These are phyloP conservation scores for Melieria crassipennis DNA, from an alignment of 2,888 invertebrate species.

Conservation along the genomic window DNA sequence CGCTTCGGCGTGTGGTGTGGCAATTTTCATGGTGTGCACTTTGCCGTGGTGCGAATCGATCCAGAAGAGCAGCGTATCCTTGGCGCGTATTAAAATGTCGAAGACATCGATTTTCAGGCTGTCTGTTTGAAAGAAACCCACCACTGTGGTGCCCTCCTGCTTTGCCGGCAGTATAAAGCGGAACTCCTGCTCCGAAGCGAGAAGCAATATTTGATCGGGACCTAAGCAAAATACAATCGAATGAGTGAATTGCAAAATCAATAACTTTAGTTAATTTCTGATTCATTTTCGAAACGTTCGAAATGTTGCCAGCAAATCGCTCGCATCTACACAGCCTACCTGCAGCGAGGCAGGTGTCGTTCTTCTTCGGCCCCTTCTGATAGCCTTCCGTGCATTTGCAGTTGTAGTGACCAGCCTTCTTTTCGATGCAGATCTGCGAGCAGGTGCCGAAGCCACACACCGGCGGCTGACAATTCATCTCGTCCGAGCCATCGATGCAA, in stretches of 20 bases:
- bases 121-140: conserved; percentile 74
- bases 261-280: not conserved
- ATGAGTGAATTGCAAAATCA: not conserved
- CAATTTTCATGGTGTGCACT: conserved; percentile 65
- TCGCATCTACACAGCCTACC: conserved; percentile 37
- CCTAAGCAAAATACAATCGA: conserved; percentile 41
- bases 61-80: conserved; percentile 64
- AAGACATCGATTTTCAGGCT: conserved; percentile 71
- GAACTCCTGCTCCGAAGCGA: conserved; percentile 65
- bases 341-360: conserved; percentile 70
- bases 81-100: conserved; percentile 72
- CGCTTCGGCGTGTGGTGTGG: conserved; percentile 57
- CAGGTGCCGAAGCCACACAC: conserved; percentile 80
- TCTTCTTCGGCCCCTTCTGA: conserved; percentile 66
- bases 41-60: conserved; percentile 66
- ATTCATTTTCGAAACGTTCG: too few relatives aligned
- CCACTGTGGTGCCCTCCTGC: conserved; percentile 66
- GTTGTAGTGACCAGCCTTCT: conserved; percentile 67
- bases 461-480: conserved; percentile 74
- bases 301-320: not conserved
- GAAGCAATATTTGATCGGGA: conserved; percentile 61
- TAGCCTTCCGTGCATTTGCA: conserved; percentile 77
- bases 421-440: conserved; percentile 79
- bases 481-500: conserved; percentile 85
- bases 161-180: conserved; percentile 64